Evolutionary conservation across 2,113 vertebrate species (phyloP).

Genomic region (Galeopterus variegatus): DNA sequence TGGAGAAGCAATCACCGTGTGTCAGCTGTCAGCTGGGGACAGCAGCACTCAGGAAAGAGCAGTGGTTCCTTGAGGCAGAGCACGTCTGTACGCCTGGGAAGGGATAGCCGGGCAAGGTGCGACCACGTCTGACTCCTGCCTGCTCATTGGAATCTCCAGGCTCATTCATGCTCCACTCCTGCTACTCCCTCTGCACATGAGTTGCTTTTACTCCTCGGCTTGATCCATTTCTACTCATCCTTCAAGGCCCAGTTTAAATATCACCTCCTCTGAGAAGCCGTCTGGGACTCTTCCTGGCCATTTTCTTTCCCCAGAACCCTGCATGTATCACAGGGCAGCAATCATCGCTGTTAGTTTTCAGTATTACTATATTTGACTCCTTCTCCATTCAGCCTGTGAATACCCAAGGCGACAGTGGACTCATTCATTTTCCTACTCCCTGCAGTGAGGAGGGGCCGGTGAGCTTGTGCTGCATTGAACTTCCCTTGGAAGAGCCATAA

Average conservation of each 20-base stretch:
- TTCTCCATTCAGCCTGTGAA: background rate
- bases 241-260: background rate
- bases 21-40: constrained; percentile 78
- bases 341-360: background rate
- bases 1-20: constrained; percentile 69
- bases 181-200: background rate
- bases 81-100: background rate
- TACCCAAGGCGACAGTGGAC: background rate
- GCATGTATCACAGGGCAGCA: background rate
- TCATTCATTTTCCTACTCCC: background rate
- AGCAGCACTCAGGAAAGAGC: constrained; percentile 71
- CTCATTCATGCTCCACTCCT: background rate
- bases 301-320: background rate
- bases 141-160: background rate
- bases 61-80: constrained; percentile 78
- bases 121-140: background rate
- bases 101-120: background rate
- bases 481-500: background rate
- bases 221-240: background rate
- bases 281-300: background rate
- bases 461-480: background rate
- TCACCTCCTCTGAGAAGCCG: constrained; percentile 2
- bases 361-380: background rate
- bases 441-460: background rate
- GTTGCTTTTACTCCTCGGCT: background rate